phyloP scores from a whole-genome alignment of 2,797 vertebrate genomes.

The Mormyrus proboscirostris region DNA sequence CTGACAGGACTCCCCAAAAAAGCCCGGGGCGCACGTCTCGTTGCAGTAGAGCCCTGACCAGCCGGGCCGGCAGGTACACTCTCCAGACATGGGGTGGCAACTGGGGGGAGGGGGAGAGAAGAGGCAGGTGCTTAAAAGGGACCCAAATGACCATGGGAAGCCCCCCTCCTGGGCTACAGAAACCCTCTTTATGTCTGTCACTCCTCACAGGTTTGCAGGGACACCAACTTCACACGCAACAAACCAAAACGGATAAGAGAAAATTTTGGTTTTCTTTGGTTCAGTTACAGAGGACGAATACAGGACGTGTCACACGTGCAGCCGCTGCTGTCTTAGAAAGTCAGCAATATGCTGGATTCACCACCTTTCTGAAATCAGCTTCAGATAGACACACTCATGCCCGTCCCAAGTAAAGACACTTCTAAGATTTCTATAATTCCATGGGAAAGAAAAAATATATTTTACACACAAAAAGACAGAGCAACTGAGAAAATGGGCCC shows the following conservation, averaged over 20 bases:
- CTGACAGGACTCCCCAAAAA: conserved; percentile 80
- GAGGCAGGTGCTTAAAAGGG: conserved; percentile 19
- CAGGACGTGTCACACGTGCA: not conserved
- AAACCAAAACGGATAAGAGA: not conserved
- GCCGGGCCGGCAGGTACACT: conserved; percentile 80
- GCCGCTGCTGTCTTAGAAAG: not conserved
- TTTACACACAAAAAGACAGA: not conserved
- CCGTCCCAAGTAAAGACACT: not conserved
- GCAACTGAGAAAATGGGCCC: not conserved
- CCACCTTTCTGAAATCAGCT: not conserved
- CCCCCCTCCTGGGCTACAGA: not conserved
- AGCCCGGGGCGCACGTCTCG: conserved; percentile 84
- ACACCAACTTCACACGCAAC: not conserved
- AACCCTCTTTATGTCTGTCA: not conserved
- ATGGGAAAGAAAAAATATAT: not conserved
- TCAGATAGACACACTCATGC: not conserved
- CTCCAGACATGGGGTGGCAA: conserved; percentile 95
- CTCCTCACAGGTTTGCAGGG: not conserved
- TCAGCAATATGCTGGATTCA: not conserved
- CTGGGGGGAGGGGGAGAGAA: conserved; percentile 53
- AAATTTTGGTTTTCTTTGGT: not conserved
- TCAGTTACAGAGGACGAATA: not conserved
- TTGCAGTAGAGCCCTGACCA: conserved; percentile 96
- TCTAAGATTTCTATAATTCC: not conserved
- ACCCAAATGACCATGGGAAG: not conserved